Evolutionary conservation across 2,113 vertebrate species (phyloP).

Genomic region (Rutilus rutilus): DNA sequence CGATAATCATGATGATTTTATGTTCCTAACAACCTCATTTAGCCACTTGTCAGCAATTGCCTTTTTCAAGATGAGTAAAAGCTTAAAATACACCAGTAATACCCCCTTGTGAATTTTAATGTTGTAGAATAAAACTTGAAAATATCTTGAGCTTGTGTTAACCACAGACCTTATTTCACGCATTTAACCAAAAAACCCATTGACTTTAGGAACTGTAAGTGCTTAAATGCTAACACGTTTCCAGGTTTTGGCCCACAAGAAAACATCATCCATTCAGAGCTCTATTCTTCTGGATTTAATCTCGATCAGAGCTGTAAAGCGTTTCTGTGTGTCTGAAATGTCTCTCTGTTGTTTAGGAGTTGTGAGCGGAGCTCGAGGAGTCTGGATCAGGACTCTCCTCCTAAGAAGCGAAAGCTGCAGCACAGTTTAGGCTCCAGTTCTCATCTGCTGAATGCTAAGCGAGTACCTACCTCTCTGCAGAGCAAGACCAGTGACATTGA

Average conservation of each 20-base stretch:
- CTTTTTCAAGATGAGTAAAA: background rate
- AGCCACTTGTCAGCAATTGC: background rate
- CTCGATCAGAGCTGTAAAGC: background rate
- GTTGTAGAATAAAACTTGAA: background rate
- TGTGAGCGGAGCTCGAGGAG: constrained; percentile 91
- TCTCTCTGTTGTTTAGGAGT: constrained; percentile 75
- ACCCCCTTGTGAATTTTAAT: background rate
- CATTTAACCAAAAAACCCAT: background rate
- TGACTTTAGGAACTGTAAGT: background rate
- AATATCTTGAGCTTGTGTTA: background rate
- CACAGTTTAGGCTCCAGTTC: constrained; percentile 88
- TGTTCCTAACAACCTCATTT: background rate
- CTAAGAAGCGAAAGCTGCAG: constrained; percentile 95
- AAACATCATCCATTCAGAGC: background rate
- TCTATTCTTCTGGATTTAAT: background rate
- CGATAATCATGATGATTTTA: background rate
- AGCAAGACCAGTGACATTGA: constrained; percentile 92
- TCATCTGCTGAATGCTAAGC: constrained; percentile 90
- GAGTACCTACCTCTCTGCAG: constrained; percentile 91
- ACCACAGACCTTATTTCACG: background rate
- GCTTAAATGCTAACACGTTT: background rate
- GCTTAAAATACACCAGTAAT: background rate
- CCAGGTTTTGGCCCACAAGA: background rate
- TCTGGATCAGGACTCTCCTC: constrained; percentile 95
- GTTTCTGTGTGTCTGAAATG: background rate